Conservation (phyloP, 2,797 vertebrate species). For the Steatocranus sp. region DNA sequence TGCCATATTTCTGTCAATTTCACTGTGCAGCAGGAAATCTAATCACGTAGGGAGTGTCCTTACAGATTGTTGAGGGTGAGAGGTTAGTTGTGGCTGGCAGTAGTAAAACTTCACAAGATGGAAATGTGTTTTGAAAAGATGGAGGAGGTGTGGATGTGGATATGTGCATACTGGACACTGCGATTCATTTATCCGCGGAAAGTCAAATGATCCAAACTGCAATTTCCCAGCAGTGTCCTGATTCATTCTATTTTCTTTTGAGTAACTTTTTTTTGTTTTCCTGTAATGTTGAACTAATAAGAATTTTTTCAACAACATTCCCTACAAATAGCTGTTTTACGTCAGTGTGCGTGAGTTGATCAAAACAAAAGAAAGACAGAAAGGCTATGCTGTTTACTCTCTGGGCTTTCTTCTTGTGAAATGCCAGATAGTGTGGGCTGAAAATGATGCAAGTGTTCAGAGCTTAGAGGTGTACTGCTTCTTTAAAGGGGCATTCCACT, state of each 20-base stretch:
- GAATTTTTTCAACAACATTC: not conserved
- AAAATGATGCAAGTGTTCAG: not conserved
- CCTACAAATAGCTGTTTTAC: not conserved
- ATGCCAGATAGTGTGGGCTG: not conserved
- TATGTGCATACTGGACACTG: not conserved
- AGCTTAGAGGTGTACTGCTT: not conserved
- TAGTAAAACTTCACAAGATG: not conserved
- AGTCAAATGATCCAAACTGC: not conserved
- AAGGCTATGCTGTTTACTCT: not conserved
- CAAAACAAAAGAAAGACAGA: not conserved
- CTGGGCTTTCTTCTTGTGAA: not conserved
- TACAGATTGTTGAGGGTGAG: constrained; percentile 9
- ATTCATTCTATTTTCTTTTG: not conserved
- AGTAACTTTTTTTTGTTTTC: not conserved
- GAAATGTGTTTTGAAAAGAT: not conserved
- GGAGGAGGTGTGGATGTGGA: not conserved
- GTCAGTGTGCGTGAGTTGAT: not conserved
- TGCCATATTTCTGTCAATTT: constrained; percentile 14
- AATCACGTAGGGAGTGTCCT: constrained; percentile 54
- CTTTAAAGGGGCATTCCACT: not conserved
- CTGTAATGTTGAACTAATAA: not conserved
- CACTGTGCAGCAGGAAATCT: constrained; percentile 48
- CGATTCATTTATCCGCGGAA: not conserved
- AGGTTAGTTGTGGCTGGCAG: constrained; percentile 28
- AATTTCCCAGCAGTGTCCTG: not conserved